Evolutionary conservation across 2,888 invertebrate species (phyloP), one percentile per base, ranked within the genome.

Genomic region (Oegoconia quadripuncta): DNA sequence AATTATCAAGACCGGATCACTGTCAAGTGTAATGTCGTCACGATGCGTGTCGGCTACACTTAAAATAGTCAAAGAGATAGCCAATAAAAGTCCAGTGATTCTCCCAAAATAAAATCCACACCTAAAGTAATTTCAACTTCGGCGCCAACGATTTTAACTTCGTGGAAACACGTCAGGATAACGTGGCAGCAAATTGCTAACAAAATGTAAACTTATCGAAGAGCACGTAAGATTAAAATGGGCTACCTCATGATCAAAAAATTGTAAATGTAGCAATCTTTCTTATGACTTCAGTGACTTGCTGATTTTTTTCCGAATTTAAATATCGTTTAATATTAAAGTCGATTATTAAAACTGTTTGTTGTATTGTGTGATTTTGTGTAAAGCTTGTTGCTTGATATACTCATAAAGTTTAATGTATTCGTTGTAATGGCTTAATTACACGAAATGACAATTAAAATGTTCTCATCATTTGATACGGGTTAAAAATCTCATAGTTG

Each of bases 221-320:
- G 41, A 34, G 32, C 46, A 44, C 42, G 44, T 55, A 37, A 33
- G 31, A 46, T 37, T 49, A 49, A 55, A 48, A n/a, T 14, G 48
- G 46, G 37, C 37, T 33, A 27, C 35, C 48, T 63, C 63, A 56
- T 54, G 61, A 64, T 69, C 56, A 55, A 57, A 65, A 58, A 68
- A 71, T 62, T 25, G 22, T n/a, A n/a, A n/a, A 69, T 56, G 42
- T 55, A 42, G 46, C 52, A 62, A 68, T 71, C 42, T 64, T 64
- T 64, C 53, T 52, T 64, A 71, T 68, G 67, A 55, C 64, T 55
- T 51, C 45, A 50, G 66, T 77, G 74, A 78, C 72, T 65, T 64
- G 71, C 67, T 54, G n/a, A n/a, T n/a, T n/a, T n/a, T n/a, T n/a
- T n/a, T n/a, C n/a, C n/a, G n/a, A n/a, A n/a, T n/a, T n/a, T n/a